Evolutionary conservation across 2,113 vertebrate genomes (phyloP).

Genomic region (Boulengeromyrus knoepffleri): DNA sequence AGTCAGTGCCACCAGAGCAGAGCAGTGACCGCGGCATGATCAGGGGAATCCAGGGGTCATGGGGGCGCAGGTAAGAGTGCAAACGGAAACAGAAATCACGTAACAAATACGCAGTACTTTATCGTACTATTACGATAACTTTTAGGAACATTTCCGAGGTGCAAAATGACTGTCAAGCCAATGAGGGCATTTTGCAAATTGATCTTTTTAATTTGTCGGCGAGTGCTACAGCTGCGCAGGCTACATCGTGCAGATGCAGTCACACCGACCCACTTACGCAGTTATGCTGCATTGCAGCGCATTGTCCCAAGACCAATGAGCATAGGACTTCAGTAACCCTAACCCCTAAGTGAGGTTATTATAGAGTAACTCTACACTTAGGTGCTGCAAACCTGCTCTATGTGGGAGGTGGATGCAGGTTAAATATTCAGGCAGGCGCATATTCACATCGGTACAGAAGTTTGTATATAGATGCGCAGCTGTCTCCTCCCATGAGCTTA

Average conservation of each 20-base stretch:
- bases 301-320: neutral
- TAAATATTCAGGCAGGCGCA: neutral
- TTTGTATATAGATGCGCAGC: neutral
- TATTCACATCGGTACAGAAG: neutral
- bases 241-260: neutral
- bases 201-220: neutral
- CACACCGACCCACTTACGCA: neutral
- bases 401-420: neutral
- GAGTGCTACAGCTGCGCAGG: neutral
- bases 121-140: neutral
- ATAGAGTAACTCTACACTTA: conserved; percentile 2
- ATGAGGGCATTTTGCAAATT: neutral
- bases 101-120: neutral
- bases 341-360: neutral
- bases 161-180: neutral
- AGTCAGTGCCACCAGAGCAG: neutral
- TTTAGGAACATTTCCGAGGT: neutral
- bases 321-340: neutral
- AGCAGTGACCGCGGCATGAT: neutral
- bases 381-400: neutral
- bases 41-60: neutral
- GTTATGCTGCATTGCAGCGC: neutral
- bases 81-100: neutral
- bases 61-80: neutral
- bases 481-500: neutral